Percentiles rank a stretch among this genome's conserved stretches.
Evolutionary conservation across 2,888 invertebrate species (phyloP).

Genomic region (Charanyca ferruginea): DNA sequence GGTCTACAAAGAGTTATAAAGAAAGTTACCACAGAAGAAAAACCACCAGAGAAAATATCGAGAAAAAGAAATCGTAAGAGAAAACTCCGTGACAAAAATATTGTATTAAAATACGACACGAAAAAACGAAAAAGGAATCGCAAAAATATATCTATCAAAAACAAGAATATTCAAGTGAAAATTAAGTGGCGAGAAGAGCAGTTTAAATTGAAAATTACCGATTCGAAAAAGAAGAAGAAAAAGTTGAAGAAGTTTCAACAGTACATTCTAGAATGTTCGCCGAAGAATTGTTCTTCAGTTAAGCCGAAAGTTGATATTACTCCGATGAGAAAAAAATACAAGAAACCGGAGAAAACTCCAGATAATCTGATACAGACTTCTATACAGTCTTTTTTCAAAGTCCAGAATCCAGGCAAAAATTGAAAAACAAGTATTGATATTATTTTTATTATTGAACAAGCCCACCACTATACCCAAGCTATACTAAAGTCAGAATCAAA

Average conservation of each 20-base stretch:
- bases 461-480: no score
- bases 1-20: conserved; percentile 55
- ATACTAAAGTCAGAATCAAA: no score
- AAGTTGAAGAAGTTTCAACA: conserved; percentile 70
- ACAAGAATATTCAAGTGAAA: conserved; percentile 75
- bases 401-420: conserved; percentile 46
- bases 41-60: neutral
- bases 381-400: conserved; percentile 80
- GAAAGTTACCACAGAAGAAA: fast-evolving
- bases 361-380: conserved; percentile 82
- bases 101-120: conserved; percentile 42
- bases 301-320: conserved; percentile 72
- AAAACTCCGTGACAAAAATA: conserved; percentile 8
- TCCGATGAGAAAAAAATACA: conserved; percentile 67
- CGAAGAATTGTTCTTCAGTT: conserved; percentile 58
- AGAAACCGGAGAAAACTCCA: conserved; percentile 69
- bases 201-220: conserved; percentile 73
- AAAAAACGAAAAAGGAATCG: conserved; percentile 37
- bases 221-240: conserved; percentile 54
- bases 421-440: neutral
- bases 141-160: conserved; percentile 66
- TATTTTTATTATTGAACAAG: no score
- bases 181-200: conserved; percentile 74
- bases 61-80: conserved; percentile 42
- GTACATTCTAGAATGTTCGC: conserved; percentile 77